A percentile compares a stretch with the other conserved stretches of the same genome.
Conservation (phyloP, 2,888 invertebrate genomes). For the Meteorus cinctellus region DNA sequence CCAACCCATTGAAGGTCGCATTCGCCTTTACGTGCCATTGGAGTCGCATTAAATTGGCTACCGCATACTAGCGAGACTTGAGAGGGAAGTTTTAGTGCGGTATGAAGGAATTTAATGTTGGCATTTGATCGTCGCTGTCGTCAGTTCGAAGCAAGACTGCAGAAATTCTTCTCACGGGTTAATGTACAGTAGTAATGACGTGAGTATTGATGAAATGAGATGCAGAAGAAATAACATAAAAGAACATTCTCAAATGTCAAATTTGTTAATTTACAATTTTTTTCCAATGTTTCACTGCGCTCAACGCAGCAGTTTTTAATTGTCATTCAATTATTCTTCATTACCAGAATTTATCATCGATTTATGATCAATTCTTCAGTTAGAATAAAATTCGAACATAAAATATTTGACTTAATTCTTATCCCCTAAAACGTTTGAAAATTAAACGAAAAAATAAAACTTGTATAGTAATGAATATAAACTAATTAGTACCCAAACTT, state of each 20-base stretch:
- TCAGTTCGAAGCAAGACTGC: neutral
- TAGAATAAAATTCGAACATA: too few relatives aligned
- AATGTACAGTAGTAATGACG: slow-evolving; percentile 1
- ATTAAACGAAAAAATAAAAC: too few relatives aligned
- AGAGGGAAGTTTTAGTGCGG: slow-evolving; percentile 30
- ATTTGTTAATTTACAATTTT: too few relatives aligned
- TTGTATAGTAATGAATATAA: too few relatives aligned
- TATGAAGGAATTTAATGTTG: slow-evolving; percentile 51
- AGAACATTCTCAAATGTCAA: neutral
- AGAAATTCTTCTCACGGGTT: slow-evolving; percentile 23
- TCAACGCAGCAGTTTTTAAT: too few relatives aligned
- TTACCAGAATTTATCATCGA: too few relatives aligned
- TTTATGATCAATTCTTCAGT: too few relatives aligned
- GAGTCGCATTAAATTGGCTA: slow-evolving; percentile 40
- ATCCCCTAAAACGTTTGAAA: too few relatives aligned
- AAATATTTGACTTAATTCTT: too few relatives aligned
- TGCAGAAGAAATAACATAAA: neutral
- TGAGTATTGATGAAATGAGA: neutral
- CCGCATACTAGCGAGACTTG: slow-evolving; percentile 34
- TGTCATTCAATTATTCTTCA: too few relatives aligned
- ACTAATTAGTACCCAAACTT: too few relatives aligned
- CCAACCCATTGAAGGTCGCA: slow-evolving; percentile 50
- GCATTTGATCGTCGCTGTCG: slow-evolving; percentile 45
- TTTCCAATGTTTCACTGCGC: too few relatives aligned
- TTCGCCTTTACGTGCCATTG: slow-evolving; percentile 47